Percentiles rank a stretch among this genome's conserved stretches.
Evolutionary conservation across 1,140 invertebrate species (phyloP).

Genomic region (Atopsyche davidsoni): DNA sequence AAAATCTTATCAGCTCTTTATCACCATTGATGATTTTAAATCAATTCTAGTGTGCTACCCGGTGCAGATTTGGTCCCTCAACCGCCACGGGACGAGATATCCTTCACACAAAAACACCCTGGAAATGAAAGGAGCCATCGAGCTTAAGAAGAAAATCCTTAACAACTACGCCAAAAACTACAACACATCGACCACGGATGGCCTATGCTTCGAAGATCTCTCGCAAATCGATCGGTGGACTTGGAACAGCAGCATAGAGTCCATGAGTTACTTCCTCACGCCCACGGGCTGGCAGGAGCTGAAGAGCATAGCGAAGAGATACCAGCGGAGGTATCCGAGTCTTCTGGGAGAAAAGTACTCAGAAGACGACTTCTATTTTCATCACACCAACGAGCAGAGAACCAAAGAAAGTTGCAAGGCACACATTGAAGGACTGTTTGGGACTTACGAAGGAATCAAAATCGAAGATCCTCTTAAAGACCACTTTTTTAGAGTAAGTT

Average conservation of each 20-base stretch:
- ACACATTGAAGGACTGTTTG: constrained; percentile 63
- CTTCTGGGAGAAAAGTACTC: constrained; percentile 10
- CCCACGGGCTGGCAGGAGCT: constrained; percentile 18
- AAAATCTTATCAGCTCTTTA: too few species aligned
- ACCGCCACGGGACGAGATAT: constrained; percentile 50
- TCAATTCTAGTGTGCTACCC: constrained; percentile 44
- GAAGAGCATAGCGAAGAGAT: constrained; percentile 14
- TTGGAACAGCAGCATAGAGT: constrained; percentile 18
- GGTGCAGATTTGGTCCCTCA: constrained; percentile 51
- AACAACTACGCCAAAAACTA: constrained; percentile 11
- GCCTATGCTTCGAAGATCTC: constrained; percentile 11
- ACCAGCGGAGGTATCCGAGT: constrained; percentile 11
- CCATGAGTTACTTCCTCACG: constrained; percentile 9
- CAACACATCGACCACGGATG: neutral
- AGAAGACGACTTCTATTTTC: constrained; percentile 48
- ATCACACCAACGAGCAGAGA: constrained; percentile 59
- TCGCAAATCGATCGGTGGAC: constrained; percentile 12
- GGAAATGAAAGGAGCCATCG: constrained; percentile 38
- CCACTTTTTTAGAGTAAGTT: too few species aligned
- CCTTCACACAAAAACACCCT: constrained; percentile 40
- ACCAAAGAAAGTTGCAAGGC: constrained; percentile 58
- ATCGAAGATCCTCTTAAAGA: constrained; percentile 27
- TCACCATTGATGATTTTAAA: constrained; percentile 7
- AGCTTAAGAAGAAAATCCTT: constrained; percentile 33
- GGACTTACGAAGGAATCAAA: constrained; percentile 39